Percentiles rank a stretch among this genome's conserved stretches.
Evolutionary conservation across 2,113 vertebrate genomes (phyloP).

Genomic region (Strix aluco): DNA sequence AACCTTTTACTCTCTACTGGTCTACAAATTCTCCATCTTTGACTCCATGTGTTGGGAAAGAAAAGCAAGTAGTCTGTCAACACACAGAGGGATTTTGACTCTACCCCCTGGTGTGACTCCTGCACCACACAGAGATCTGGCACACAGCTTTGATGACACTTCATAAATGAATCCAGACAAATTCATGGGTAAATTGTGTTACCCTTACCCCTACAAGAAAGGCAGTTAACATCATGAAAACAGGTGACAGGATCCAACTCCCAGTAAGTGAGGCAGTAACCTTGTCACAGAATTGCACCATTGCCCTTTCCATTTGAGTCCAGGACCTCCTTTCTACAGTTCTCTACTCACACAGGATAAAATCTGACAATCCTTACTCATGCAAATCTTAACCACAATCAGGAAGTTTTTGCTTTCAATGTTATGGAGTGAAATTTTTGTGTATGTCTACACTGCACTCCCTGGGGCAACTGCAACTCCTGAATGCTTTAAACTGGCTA

Average conservation of each 20-base stretch:
- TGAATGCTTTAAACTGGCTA: background rate
- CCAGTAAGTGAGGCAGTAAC: background rate
- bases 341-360: background rate
- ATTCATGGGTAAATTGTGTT: background rate
- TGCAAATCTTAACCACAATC: background rate
- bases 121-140: background rate
- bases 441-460: background rate
- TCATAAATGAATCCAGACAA: constrained; percentile 23
- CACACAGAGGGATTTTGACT: background rate
- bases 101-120: background rate
- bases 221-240: background rate
- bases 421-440: background rate
- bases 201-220: background rate
- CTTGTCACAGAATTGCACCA: background rate
- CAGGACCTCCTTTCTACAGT: background rate
- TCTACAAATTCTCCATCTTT: background rate
- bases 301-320: accelerated
- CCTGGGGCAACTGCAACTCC: background rate
- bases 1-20: background rate
- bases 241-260: background rate
- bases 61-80: constrained; percentile 14
- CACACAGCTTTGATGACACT: constrained; percentile 4
- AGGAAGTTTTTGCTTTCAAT: background rate
- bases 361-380: background rate
- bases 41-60: background rate